Conservation (phyloP, 2,888 invertebrate species). For the Rhagonycha fulva region DNA sequence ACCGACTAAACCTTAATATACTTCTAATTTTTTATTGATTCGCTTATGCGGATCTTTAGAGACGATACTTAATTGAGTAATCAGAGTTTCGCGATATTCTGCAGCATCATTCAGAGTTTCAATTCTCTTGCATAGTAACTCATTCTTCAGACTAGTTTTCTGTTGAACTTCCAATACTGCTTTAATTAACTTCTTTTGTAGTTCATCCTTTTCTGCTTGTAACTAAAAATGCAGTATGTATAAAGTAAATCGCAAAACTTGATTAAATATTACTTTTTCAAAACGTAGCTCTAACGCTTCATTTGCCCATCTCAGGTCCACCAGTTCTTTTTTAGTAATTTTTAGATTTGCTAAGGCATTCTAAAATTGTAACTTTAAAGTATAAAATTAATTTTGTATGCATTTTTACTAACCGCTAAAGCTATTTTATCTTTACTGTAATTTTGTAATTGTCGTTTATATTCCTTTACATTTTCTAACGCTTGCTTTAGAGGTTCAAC, state of each 20-base stretch:
- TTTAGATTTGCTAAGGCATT: constrained; percentile 60
- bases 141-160: constrained; percentile 80
- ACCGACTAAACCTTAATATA: constrained; percentile 36
- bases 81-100: constrained; percentile 71
- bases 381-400: neutral
- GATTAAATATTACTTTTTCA: constrained; percentile 60
- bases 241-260: neutral
- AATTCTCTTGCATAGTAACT: constrained; percentile 78
- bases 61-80: constrained; percentile 61
- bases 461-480: constrained; percentile 70
- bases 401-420: constrained; percentile 55
- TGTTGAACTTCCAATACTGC: constrained; percentile 88
- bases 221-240: constrained; percentile 48
- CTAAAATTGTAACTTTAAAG: constrained; percentile 47
- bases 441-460: constrained; percentile 77
- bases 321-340: constrained; percentile 60
- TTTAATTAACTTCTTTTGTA: constrained; percentile 78
- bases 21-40: constrained; percentile 64
- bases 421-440: constrained; percentile 85
- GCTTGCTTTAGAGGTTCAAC: constrained; percentile 74
- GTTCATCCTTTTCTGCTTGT: constrained; percentile 74
- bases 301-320: constrained; percentile 66
- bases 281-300: constrained; percentile 77
- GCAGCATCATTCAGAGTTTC: constrained; percentile 65
- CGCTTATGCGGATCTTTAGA: constrained; percentile 57